A percentile compares a stretch with the other conserved stretches of the same genome.
Evolutionary conservation across 2,797 vertebrate species (phyloP).

Genomic region (Capromys pilorides): DNA sequence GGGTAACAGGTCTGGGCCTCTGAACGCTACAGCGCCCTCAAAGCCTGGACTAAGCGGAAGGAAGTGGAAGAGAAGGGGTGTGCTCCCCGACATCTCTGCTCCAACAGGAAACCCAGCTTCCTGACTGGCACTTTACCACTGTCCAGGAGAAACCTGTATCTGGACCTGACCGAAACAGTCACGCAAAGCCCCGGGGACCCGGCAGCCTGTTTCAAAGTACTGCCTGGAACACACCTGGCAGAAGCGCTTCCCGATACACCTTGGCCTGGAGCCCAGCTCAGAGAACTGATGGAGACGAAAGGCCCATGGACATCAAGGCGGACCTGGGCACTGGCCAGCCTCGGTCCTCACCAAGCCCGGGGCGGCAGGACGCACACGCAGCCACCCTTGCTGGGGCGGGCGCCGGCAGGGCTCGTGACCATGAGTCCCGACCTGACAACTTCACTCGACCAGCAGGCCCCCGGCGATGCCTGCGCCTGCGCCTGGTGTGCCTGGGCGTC

Average conservation of each 20-base stretch:
- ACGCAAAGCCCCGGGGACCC: not conserved
- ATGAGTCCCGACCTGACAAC: not conserved
- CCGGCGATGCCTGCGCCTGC: not conserved
- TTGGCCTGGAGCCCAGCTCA: not conserved
- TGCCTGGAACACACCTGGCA: not conserved
- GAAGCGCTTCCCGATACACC: not conserved
- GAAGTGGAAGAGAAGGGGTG: not conserved
- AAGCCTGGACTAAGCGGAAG: not conserved
- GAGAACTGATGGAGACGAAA: not conserved
- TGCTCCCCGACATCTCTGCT: not conserved
- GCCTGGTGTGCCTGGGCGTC: not conserved
- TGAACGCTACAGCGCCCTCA: not conserved
- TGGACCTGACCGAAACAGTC: not conserved
- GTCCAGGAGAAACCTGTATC: not conserved
- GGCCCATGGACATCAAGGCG: not conserved
- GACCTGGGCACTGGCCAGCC: not conserved
- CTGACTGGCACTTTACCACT: not conserved
- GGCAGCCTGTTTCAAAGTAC: not conserved
- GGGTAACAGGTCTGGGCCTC: not conserved
- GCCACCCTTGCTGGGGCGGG: too few species aligned
- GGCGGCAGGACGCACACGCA: too few species aligned
- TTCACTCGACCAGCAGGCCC: not conserved
- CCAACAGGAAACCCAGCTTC: not conserved
- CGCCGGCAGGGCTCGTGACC: not conserved
- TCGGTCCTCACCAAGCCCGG: not conserved